phyloP scores from a whole-genome alignment of 2,888 invertebrate genomes.

The Ectemnius continuus region DNA sequence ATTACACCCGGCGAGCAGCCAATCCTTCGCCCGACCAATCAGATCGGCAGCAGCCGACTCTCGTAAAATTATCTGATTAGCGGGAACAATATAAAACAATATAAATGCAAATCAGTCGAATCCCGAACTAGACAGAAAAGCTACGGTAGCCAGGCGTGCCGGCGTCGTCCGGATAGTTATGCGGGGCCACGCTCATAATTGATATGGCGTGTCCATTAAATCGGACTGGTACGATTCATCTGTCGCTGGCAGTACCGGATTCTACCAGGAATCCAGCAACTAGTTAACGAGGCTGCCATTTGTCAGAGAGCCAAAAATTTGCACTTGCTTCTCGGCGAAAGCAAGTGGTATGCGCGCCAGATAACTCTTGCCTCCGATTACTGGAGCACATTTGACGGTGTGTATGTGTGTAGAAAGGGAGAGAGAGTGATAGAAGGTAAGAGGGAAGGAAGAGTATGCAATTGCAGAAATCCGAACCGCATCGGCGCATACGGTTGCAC shows the following conservation, averaged over 20 bases:
- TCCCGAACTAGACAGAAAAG: slow-evolving; percentile 4
- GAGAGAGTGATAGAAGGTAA: slow-evolving; percentile 13
- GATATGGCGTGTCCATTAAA: no score
- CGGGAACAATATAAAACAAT: slow-evolving; percentile 37
- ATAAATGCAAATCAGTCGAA: slow-evolving; percentile 34
- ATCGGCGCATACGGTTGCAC: slow-evolving; percentile 63
- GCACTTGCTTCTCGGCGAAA: no score
- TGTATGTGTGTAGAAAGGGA: background rate
- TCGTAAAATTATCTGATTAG: slow-evolving; percentile 34
- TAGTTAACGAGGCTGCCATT: no score
- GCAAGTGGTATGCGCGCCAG: no score
- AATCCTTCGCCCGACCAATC: background rate
- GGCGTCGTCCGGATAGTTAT: no score
- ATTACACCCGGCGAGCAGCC: slow-evolving; percentile 8
- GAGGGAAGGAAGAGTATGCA: slow-evolving; percentile 56
- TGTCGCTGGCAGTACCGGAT: no score
- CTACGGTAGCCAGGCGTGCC: background rate
- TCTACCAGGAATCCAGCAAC: no score
- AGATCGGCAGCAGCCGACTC: slow-evolving; percentile 5
- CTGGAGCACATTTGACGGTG: background rate
- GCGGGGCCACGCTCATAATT: no score
- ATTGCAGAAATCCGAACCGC: slow-evolving; percentile 69
- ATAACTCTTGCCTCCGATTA: slow-evolving; percentile 2
- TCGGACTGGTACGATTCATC: no score
- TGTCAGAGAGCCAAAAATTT: no score